Base-by-base conservation (phyloP, 2,888 invertebrate genomes). In the Fissipunctia ypsillon region DNA sequence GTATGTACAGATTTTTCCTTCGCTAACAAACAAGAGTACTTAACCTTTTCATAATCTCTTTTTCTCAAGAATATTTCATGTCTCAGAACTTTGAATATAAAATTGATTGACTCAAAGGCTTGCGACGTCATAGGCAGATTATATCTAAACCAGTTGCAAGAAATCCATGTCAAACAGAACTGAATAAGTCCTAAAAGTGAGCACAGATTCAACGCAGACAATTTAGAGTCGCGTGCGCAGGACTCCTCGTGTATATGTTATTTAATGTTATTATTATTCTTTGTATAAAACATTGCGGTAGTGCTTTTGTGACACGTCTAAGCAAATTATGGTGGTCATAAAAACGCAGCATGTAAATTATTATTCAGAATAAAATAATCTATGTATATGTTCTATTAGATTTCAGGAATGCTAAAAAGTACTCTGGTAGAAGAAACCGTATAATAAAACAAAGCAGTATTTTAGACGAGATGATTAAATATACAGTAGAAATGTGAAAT, bases 211-310 rank as follows among this genome's bases (percentile, higher is more conserved):
- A 56, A 45, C 54, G 48, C 48, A 71, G 48, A 67, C 50, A 71
- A 80, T 83, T 84, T 68, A 75, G 28, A 12, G 52, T 84, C 80
- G 81, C 84, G 71, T 81, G 84, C 60, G 54, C 43, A 45, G 43
- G n/a, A 45, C 57, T 65, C 80, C 69, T 80, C 69, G 43, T 16
- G 57, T 67, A 60, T 66, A 64, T 31, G 22, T 48, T 73, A 69
- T 76, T 69, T 76, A 65, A 45, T 60, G 48, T 64, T 68, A 61
- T 73, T 75, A 61, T 73, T 75, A 64, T 60, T 65, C n/a, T 48
- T 69, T 73, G 35, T 28, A 56, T 35, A 22, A 70, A 61, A 54
- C 41, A 52, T 74, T 78, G 75, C 56, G 25, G 25, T 66, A 52
- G 50, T 61, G 48, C 50, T 31, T 74, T 74, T 50, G 50, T 41